Evolutionary conservation across 2,113 vertebrate genomes (phyloP), one percentile per base, ranked within the genome.

Genomic region (Neolamprologus variostigma): DNA sequence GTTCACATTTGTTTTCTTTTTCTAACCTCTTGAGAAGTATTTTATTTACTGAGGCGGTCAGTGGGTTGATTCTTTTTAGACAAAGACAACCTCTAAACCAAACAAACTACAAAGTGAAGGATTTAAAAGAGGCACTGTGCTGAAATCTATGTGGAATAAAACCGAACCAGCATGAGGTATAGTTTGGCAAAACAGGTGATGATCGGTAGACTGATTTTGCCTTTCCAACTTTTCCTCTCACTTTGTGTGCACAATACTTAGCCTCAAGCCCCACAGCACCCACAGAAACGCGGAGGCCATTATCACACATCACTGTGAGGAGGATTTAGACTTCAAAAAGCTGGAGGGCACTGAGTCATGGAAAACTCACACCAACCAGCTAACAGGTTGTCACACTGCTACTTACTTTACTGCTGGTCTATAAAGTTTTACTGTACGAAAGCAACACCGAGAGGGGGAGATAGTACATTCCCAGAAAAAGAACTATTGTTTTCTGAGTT

Each of bases 201-300:
- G 85, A 88, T 82, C 37, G 80, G 63, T 66, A 79, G 55, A 89
- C 85, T 85, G 84, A 19, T 50, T 91, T 91, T 92, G 82, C 83
- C 82, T 90, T 84, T 91, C 83, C 68, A 80, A 87, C 82, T 81
- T 83, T 83, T 90, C 33, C 89, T 91, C 87, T 87, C 91, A 93
- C 87, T 87, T 92, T 83, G 59, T 37, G 19, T 71, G 86, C 84
- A 93, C 91, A 92, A 90, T 89, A 86, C 87, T 87, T 91, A 81
- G 87, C 93, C 82, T 19, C 47, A 61, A 92, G 87, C 90, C 88
- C 71, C 42, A 90, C 84, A 87, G 91, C 81, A 87, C 83, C 92
- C 91, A 90, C 91, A 91, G 91, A 89, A 94, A 92, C 85, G 80
- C 82, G 80, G 89, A 90, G 88, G 89, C 89, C 91, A 93, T 95